Evolutionary conservation across 2,888 invertebrate species (phyloP).

Genomic region (Stenodema calcarata): DNA sequence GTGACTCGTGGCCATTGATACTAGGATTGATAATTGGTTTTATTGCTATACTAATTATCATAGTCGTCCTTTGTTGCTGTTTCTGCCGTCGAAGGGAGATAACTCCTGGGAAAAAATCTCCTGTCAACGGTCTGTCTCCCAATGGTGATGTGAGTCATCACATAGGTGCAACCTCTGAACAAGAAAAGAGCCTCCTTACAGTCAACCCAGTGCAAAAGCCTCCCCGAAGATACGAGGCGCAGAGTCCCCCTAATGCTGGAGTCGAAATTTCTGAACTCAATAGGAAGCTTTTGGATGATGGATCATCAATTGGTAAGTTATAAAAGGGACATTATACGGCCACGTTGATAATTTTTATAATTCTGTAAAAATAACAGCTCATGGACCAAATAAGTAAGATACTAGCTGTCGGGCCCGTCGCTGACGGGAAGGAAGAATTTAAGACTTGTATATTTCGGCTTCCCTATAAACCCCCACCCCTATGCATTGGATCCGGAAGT

Average conservation of each 20-base stretch:
- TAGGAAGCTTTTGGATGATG: constrained; percentile 77
- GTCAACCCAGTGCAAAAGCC: constrained; percentile 86
- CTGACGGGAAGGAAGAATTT: too few species aligned
- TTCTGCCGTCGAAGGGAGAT: constrained; percentile 64
- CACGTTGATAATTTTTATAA: too few species aligned
- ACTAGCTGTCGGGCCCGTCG: too few species aligned
- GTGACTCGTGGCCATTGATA: constrained; percentile 63
- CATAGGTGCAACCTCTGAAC: constrained; percentile 70
- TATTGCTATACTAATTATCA: constrained; percentile 64
- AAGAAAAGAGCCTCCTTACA: constrained; percentile 83
- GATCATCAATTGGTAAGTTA: constrained; percentile 77
- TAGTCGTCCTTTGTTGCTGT: constrained; percentile 66
- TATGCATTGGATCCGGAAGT: too few species aligned
- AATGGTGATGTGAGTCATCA: constrained; percentile 75
- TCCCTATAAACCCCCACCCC: too few species aligned
- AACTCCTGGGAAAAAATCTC: constrained; percentile 62
- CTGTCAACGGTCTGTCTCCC: constrained; percentile 66
- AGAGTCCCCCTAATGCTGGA: constrained; percentile 71
- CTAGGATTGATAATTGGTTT: constrained; percentile 63
- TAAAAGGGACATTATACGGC: too few species aligned
- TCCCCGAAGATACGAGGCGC: constrained; percentile 77
- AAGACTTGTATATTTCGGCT: too few species aligned
- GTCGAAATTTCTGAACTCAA: constrained; percentile 85
- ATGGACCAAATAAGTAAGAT: too few species aligned
- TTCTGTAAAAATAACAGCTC: too few species aligned